Conservation (phyloP, 2,797 vertebrate species). For the Limosa lapponica region DNA sequence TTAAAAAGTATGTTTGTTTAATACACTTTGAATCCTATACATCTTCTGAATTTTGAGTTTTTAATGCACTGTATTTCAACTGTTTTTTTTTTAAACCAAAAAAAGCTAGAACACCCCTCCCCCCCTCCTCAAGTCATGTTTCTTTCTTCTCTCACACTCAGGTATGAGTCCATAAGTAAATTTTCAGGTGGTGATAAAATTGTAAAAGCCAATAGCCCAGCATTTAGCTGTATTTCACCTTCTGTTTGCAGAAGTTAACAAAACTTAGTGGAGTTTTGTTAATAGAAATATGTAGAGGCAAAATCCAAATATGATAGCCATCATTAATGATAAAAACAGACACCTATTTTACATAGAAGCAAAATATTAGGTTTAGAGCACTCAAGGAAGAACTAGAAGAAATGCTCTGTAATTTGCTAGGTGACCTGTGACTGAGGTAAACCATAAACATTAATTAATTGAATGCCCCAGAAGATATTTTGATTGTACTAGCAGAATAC, state of each 20-base stretch:
- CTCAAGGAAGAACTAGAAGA: not conserved
- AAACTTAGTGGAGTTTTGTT: not conserved
- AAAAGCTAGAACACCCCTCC: not conserved
- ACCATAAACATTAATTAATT: accelerated
- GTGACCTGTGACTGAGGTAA: not conserved
- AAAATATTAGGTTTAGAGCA: not conserved
- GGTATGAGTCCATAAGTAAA: not conserved
- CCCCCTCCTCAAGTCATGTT: not conserved
- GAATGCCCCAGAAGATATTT: not conserved
- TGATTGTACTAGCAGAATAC: not conserved
- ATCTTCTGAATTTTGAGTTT: not conserved
- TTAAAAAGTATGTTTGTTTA: not conserved
- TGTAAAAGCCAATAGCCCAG: not conserved
- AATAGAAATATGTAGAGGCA: not conserved
- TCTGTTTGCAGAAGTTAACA: not conserved
- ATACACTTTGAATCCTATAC: not conserved
- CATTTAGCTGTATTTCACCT: not conserved
- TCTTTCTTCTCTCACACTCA: not conserved
- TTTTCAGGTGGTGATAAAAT: not conserved
- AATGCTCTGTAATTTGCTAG: not conserved
- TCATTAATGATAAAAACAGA: not conserved
- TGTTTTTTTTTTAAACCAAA: not conserved
- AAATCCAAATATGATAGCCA: not conserved
- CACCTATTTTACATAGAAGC: not conserved
- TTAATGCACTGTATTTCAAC: not conserved